A percentile compares a stretch with the other conserved stretches of the same genome.
phyloP scores from a whole-genome alignment of 2,797 vertebrate genomes.

The Acipenser transmontanus region DNA sequence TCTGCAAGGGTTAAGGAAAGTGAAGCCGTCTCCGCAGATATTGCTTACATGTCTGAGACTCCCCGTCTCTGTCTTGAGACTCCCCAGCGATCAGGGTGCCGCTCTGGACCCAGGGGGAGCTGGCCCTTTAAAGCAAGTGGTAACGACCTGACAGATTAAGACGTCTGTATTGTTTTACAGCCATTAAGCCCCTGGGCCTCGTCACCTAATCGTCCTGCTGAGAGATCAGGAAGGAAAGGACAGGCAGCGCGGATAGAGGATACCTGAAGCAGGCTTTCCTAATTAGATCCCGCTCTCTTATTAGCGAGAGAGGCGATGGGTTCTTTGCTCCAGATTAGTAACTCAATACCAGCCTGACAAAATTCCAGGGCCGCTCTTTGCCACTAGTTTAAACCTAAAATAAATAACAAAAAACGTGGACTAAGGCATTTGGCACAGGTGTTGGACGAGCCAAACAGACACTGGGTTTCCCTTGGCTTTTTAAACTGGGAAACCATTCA shows the following conservation, averaged over 20 bases:
- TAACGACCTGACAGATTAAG: constrained; percentile 49
- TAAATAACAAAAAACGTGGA: neutral
- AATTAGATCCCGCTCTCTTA: constrained; percentile 7
- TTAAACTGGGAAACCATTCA: neutral
- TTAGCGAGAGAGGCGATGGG: neutral
- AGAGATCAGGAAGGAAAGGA: constrained; percentile 20
- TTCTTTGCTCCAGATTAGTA: constrained; percentile 44
- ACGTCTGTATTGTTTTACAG: constrained; percentile 44
- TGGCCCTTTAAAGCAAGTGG: constrained; percentile 34
- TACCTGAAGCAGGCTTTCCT: neutral
- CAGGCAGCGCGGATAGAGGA: constrained; percentile 10
- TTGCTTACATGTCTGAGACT: no score
- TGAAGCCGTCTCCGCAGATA: no score
- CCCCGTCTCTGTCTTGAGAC: constrained; percentile 16
- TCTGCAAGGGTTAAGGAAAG: no score
- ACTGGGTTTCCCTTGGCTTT: neutral
- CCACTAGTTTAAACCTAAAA: constrained; percentile 15
- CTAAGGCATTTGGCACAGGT: neutral
- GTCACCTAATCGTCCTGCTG: constrained; percentile 30
- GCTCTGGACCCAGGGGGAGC: constrained; percentile 16
- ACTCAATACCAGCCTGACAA: constrained; percentile 45
- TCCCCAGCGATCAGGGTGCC: neutral
- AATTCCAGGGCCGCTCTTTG: constrained; percentile 29
- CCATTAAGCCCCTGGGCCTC: constrained; percentile 42
- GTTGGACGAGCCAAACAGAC: neutral